Conservation (phyloP, 2,888 invertebrate species). For the Creontiades dilutus region DNA sequence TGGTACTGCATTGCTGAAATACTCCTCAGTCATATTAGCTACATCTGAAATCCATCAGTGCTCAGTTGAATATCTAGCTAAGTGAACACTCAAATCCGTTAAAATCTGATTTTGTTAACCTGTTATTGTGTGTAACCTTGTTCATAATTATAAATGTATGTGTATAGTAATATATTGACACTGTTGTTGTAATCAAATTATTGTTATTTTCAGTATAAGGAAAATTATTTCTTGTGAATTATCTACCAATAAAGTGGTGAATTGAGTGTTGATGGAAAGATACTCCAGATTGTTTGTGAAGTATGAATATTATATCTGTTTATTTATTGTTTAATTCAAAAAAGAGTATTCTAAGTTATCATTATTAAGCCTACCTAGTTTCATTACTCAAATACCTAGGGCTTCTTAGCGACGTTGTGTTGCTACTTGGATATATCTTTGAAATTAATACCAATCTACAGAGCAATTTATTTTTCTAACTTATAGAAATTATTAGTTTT, state of each 20-base stretch:
- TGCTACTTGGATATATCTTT: conserved; percentile 62
- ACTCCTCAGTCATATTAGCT: conserved; percentile 10
- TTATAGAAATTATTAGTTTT: conserved; percentile 61
- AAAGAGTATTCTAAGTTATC: conserved; percentile 6
- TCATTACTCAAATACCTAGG: conserved; percentile 36
- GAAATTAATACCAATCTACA: conserved; percentile 66
- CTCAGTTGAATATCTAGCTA: not conserved
- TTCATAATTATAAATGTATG: conserved; percentile 32
- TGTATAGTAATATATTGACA: conserved; percentile 39
- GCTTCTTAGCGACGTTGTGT: conserved; percentile 39
- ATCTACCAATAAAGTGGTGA: conserved; percentile 1
- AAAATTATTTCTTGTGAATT: not conserved
- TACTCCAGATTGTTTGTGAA: conserved; percentile 27
- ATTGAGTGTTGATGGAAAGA: conserved; percentile 4
- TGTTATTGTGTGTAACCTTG: conserved; percentile 26
- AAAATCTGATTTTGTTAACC: conserved; percentile 32
- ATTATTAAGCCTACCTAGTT: conserved; percentile 1
- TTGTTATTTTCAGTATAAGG: conserved; percentile 14
- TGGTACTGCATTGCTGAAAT: conserved; percentile 11
- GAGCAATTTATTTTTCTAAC: conserved; percentile 69
- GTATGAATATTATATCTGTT: conserved; percentile 21
- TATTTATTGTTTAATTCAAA: conserved; percentile 25
- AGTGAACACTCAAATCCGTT: not conserved
- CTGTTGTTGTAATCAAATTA: conserved; percentile 39
- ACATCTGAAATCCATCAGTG: not conserved